Base-by-base conservation (phyloP, 2,888 invertebrate species). In the Cheilosia impressa region DNA sequence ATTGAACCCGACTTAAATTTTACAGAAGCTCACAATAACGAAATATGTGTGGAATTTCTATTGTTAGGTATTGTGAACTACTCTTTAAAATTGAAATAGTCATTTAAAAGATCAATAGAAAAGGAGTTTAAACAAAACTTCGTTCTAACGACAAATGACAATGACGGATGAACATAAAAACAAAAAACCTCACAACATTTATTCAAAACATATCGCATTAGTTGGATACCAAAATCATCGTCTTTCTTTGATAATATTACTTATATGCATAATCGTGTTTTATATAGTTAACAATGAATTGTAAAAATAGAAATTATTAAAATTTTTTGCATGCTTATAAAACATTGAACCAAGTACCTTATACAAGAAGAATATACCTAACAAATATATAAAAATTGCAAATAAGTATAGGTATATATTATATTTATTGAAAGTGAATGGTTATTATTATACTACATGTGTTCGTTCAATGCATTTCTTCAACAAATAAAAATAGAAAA, bases 271-370 rank as follows among this genome's bases (percentile, higher is more conserved):
- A 24, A 24, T 24, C 4, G 52, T 52, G 22, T 24, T 52, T 24
- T 22, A 52, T 19, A 22, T 24, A 24, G 24, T 24, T 22, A 13
- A 34, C 31, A 31, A 34, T 34, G 24, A 53, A 53, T 52, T 24
- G 22, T 50, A 55, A 31, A 55, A 55, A 57, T 17, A 34, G 17
- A 10, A 9, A 19, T 55, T 31, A 55, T 34, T 17, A 9, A 55
- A 17, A 57, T 34, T 10, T 22, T n/a, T 41, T 41, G 41, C 41
- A 66, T 58, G 43, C 66, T 68, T 63, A 60, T 45, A 58, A 47
- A 69, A 78, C n/a, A 63, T 55, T 71, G 77, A 71, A 78, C 45
- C 77, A 71, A 69, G 77, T 78, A 78, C 77, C 77, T 78, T 69
- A 53, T 38, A 45, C 31, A 55, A n/a, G 22, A 50, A 75, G 27